Evolutionary conservation across 1,140 invertebrate species (phyloP), one percentile per base, ranked within the genome.

Genomic region (Caenorhabditis inopinata): DNA sequence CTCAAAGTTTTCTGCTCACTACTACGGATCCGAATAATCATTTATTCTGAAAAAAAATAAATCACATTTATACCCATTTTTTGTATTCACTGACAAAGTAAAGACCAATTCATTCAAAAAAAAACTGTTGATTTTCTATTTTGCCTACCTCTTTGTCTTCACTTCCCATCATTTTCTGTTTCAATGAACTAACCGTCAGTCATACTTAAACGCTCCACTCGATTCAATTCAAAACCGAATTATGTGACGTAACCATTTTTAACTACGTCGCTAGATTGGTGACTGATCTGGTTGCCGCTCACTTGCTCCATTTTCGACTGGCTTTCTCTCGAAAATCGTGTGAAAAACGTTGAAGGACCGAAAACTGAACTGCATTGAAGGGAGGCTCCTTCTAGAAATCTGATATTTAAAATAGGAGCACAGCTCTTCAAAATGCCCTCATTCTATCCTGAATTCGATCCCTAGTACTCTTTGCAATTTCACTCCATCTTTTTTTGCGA

Each of bases 321-420:
- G 25, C 53, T 25, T 53, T 1, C 58, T 68, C 58, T 68, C 58
- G 27, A 68, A 68, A 68, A 68, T 68, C 58, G 58, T 68, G 58
- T 68, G 58, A 68, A 68, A 38, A 38, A 32, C 51, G 58, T 68
- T 51, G 48, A 42, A 42, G 38, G 38, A 14, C n/a, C 23, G 58
- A 68, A 68, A 68, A 68, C 58, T 68, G 58, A 68, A 68, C 58
- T 68, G 58, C 58, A 38, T 32, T 68, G 58, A 68, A 68, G 58
- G 27, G 32, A n/a, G 21, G n/a, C n/a, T n/a, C 53, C 53, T 68
- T 68, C 58, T 32, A 68, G 58, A 68, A 68, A 68, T 68, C 58
- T 68, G 58, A 68, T 68, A 68, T 68, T 68, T 32, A 35, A 68
- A 68, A 68, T 38, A 18, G 29, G 58, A 25, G 58, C 58, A 68